A percentile compares a stretch with the other conserved stretches of the same genome.
phyloP scores from a whole-genome alignment of 1,140 invertebrate genomes.

The Megalonaias nervosa region DNA sequence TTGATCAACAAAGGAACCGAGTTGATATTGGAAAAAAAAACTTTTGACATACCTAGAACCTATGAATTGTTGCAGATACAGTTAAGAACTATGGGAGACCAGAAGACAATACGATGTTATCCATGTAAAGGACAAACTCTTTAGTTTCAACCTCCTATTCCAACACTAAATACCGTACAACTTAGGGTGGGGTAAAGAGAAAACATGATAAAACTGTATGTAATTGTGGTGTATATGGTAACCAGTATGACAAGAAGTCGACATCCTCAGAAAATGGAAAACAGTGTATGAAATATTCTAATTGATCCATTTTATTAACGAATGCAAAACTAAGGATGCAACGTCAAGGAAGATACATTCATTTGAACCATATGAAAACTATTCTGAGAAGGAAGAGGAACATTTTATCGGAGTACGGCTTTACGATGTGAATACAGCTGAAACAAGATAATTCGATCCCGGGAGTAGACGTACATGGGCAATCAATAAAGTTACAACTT shows the following conservation, averaged over 20 bases:
- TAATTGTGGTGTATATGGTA: slow-evolving; percentile 5
- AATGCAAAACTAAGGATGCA: not conserved
- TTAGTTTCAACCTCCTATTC: not conserved
- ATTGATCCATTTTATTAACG: slow-evolving; percentile 8
- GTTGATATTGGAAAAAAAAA: slow-evolving; percentile 32
- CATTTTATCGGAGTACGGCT: slow-evolving; percentile 13
- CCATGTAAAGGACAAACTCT: not conserved
- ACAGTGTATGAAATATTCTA: not conserved
- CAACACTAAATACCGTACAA: not conserved
- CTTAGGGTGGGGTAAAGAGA: too few species aligned
- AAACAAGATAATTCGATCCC: not conserved
- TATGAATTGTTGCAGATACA: slow-evolving; percentile 29
- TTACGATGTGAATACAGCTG: not conserved
- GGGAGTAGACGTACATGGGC: not conserved
- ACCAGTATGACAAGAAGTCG: not conserved
- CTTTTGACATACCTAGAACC: slow-evolving; percentile 18
- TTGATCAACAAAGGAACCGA: slow-evolving; percentile 28
- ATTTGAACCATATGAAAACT: not conserved
- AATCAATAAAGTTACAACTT: slow-evolving; percentile 9
- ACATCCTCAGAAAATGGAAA: slow-evolving; percentile 12
- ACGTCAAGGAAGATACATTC: too few species aligned
- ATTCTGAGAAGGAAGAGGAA: not conserved
- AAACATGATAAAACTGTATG: not conserved
- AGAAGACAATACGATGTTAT: not conserved
- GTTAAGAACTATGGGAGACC: slow-evolving; percentile 10